A percentile compares a stretch with the other conserved stretches of the same genome.
Evolutionary conservation across 2,888 invertebrate genomes (phyloP).

Genomic region (Xanthorhoe spadicearia): DNA sequence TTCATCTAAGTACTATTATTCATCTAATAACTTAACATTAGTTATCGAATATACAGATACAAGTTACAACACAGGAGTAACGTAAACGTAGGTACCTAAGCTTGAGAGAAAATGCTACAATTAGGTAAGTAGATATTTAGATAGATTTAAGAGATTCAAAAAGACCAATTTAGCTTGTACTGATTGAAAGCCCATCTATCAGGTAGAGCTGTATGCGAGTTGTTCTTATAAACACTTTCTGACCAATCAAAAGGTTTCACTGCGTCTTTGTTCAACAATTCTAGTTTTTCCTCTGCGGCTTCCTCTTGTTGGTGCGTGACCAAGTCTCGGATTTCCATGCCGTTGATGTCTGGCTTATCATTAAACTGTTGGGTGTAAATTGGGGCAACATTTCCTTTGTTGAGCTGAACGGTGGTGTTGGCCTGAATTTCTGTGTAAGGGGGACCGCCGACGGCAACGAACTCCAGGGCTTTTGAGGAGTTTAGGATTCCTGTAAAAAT

Average conservation of each 20-base stretch:
- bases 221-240: conserved; percentile 85
- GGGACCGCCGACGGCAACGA: conserved; percentile 72
- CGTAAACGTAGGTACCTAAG: conserved; percentile 19
- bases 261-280: conserved; percentile 64
- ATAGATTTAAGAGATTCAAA: conserved; percentile 69
- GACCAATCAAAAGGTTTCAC: conserved; percentile 90
- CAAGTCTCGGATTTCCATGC: conserved; percentile 69
- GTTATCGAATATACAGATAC: conserved; percentile 13
- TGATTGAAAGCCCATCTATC: conserved; percentile 89
- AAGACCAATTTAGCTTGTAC: conserved; percentile 85
- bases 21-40: conserved; percentile 6
- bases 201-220: conserved; percentile 89
- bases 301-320: conserved; percentile 71
- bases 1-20: neutral
- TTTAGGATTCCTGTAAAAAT: conserved; percentile 47
- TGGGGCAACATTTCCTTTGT: conserved; percentile 74
- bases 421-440: conserved; percentile 63
- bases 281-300: conserved; percentile 66
- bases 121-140: neutral
- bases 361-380: conserved; percentile 76
- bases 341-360: conserved; percentile 67
- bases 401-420: conserved; percentile 57
- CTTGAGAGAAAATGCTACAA: neutral
- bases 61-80: conserved; percentile 15
- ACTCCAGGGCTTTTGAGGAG: conserved; percentile 54